phyloP scores from a whole-genome alignment of 2,797 vertebrate genomes.

The Pangasius mekongensis region DNA sequence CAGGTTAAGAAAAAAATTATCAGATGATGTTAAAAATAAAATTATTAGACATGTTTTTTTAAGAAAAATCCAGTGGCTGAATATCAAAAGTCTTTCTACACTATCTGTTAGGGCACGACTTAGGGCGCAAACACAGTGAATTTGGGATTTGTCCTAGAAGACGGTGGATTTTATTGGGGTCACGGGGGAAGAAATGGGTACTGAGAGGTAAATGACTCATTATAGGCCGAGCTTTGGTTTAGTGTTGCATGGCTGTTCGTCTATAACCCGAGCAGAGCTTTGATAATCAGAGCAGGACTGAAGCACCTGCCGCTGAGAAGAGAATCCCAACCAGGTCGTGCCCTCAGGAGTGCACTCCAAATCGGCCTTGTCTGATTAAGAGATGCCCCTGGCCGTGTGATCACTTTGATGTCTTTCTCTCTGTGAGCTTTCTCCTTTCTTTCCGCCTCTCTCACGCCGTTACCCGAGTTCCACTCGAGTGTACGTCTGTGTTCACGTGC shows the following conservation, averaged over 20 bases:
- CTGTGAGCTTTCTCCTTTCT: slow-evolving; percentile 50
- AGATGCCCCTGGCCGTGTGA: slow-evolving; percentile 64
- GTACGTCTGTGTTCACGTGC: slow-evolving; percentile 47
- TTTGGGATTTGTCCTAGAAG: neutral
- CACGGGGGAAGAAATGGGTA: neutral
- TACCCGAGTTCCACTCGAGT: slow-evolving; percentile 49
- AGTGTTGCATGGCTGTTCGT: slow-evolving; percentile 66
- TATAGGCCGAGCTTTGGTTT: slow-evolving; percentile 38
- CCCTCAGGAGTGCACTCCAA: slow-evolving; percentile 78
- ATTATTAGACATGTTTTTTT: too few relatives aligned
- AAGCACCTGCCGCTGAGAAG: slow-evolving; percentile 64
- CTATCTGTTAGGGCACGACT: neutral
- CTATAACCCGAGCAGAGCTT: slow-evolving; percentile 64
- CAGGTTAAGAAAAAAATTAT: too few relatives aligned
- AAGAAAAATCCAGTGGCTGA: neutral
- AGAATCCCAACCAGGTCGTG: slow-evolving; percentile 69
- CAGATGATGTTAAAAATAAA: too few relatives aligned
- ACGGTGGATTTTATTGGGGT: neutral
- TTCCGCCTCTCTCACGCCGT: slow-evolving; percentile 59
- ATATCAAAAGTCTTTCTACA: neutral
- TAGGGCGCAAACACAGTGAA: neutral
- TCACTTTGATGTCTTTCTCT: slow-evolving; percentile 77
- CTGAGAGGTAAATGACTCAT: neutral
- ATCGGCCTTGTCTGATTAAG: slow-evolving; percentile 74
- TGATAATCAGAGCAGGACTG: slow-evolving; percentile 76